Percentiles rank a stretch among this genome's conserved stretches.
These are phyloP conservation scores for Temnopleurus reevesii DNA, from an alignment of 53 echinoderm and acorn worm species.

Conservation along the genomic window DNA sequence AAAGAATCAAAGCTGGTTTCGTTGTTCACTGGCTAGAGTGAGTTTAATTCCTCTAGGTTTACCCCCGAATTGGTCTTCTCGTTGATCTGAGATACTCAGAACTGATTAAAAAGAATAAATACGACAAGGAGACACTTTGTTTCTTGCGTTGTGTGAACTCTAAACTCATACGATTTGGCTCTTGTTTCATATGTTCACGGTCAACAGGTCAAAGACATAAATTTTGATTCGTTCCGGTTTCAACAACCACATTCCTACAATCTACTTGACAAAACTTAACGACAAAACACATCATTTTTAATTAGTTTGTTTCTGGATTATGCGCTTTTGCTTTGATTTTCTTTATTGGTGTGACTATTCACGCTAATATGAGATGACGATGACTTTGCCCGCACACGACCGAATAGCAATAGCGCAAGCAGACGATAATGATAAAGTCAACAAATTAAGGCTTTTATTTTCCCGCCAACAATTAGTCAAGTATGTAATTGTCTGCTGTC, in stretches of 20 bases:
- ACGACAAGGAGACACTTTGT: too few species aligned
- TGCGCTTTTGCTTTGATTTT: background rate
- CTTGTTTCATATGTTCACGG: too few species aligned
- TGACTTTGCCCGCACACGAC: background rate
- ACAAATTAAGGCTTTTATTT: slow-evolving; percentile 21
- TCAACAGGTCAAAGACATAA: too few species aligned
- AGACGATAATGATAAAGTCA: background rate
- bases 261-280: background rate
- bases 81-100: too few species aligned
- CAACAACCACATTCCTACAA: background rate
- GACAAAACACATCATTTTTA: slow-evolving; percentile 8
- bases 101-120: too few species aligned
- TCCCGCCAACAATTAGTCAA: slow-evolving; percentile 8
- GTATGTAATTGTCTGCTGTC: slow-evolving; percentile 7
- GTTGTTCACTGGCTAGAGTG: too few species aligned
- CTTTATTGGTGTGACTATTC: slow-evolving; percentile 21
- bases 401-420: background rate
- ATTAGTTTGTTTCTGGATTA: slow-evolving; percentile 16
- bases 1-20: too few species aligned
- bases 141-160: too few species aligned
- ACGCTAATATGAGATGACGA: background rate
- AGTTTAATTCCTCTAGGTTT: too few species aligned
- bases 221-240: background rate
- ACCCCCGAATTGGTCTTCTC: too few species aligned
- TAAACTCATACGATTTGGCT: too few species aligned